These are phyloP conservation scores for Orientallactaga bullata DNA, from an alignment of 2,113 vertebrate species.

Conservation along the genomic window DNA sequence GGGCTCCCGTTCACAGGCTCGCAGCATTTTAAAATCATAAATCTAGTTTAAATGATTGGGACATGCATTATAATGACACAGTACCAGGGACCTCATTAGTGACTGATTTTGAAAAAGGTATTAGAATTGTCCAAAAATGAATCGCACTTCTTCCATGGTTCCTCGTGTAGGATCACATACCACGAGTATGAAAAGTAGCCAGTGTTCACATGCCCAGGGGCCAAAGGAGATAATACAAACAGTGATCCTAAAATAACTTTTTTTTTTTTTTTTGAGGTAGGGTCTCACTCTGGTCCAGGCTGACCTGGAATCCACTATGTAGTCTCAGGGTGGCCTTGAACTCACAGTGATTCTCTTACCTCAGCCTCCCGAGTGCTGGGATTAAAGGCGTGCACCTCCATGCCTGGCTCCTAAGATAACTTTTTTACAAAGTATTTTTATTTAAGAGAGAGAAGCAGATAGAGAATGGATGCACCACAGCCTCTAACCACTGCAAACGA, in stretches of 20 bases:
- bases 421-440: too few relatives aligned
- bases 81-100: slow-evolving; percentile 63
- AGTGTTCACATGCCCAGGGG: not conserved
- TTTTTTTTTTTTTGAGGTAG: not conserved
- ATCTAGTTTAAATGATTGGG: slow-evolving; percentile 68
- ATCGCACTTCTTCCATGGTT: slow-evolving; percentile 39
- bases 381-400: too few relatives aligned
- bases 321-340: too few relatives aligned
- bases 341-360: too few relatives aligned
- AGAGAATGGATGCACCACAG: too few relatives aligned
- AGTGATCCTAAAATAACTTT: too few relatives aligned
- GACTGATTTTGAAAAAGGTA: slow-evolving; percentile 59
- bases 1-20: not conserved
- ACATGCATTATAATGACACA: slow-evolving; percentile 50
- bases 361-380: too few relatives aligned
- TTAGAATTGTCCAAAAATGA: slow-evolving; percentile 59
- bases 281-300: too few relatives aligned
- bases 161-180: not conserved
- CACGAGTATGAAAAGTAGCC: not conserved
- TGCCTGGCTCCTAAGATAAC: too few relatives aligned
- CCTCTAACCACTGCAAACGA: too few relatives aligned
- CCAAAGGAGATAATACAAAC: slow-evolving; percentile 2
- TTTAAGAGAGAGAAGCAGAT: too few relatives aligned
- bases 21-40: slow-evolving; percentile 50
- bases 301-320: too few relatives aligned